Evolutionary conservation across 2,797 vertebrate species (phyloP).

Genomic region (Eospalax fontanierii): DNA sequence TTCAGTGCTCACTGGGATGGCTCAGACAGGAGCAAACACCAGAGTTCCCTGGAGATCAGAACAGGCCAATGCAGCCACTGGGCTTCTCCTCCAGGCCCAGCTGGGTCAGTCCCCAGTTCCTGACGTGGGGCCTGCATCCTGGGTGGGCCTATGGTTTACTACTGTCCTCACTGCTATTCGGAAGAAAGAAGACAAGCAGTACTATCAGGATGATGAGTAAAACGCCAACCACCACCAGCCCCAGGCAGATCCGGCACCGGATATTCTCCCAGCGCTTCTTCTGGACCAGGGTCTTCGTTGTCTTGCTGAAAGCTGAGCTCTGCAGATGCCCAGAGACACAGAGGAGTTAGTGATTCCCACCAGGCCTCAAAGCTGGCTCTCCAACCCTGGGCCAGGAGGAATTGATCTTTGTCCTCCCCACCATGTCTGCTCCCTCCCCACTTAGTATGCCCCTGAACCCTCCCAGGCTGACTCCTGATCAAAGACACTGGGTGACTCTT

Average conservation of each 20-base stretch:
- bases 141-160: neutral
- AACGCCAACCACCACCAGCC: slow-evolving; percentile 46
- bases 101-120: slow-evolving; percentile 57
- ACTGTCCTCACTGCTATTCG: neutral
- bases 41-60: slow-evolving; percentile 58
- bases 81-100: slow-evolving; percentile 16
- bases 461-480: neutral
- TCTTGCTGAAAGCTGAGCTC: slow-evolving; percentile 86
- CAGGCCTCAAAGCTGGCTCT: neutral
- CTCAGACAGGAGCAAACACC: slow-evolving; percentile 5
- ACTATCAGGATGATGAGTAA: slow-evolving; percentile 71
- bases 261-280: slow-evolving; percentile 70
- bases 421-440: neutral
- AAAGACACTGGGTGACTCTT: neutral
- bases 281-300: slow-evolving; percentile 65
- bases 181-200: slow-evolving; percentile 66
- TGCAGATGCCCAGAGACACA: slow-evolving; percentile 73
- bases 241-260: slow-evolving; percentile 75
- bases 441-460: neutral
- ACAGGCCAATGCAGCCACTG: neutral
- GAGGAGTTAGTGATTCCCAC: slow-evolving; percentile 32
- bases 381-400: neutral
- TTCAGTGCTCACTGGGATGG: neutral
- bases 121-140: neutral
- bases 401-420: neutral